A percentile compares a stretch with the other conserved stretches of the same genome.
Conservation (phyloP, 2,797 vertebrate genomes). For the Dendrocincla fuliginosa region DNA sequence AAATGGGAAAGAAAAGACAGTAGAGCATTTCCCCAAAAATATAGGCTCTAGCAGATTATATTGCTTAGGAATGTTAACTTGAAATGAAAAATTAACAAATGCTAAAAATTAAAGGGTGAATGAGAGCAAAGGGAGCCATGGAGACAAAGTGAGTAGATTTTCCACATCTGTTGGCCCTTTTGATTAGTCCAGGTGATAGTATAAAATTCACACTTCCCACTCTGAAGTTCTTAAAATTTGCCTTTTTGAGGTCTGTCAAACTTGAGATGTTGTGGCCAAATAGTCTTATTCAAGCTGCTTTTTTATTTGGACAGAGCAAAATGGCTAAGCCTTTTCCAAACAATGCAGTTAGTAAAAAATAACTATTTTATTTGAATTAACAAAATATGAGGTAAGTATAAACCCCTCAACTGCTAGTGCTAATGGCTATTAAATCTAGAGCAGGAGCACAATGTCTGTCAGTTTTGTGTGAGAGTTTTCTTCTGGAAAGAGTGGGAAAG, state of each 20-base stretch:
- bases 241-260: not conserved
- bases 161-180: not conserved
- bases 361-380: not conserved
- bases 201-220: not conserved
- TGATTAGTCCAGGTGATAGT: not conserved
- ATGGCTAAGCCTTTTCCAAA: not conserved
- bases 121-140: not conserved
- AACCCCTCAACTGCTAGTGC: fast-evolving
- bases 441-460: not conserved
- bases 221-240: not conserved
- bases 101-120: not conserved
- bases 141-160: not conserved
- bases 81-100: not conserved
- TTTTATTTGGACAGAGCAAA: not conserved
- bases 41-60: not conserved
- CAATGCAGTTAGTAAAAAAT: not conserved
- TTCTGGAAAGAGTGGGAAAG: not conserved
- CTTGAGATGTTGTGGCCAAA: not conserved
- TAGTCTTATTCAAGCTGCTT: not conserved
- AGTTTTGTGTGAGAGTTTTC: not conserved
- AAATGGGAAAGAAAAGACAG: constrained; percentile 21
- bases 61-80: not conserved
- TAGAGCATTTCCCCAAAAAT: constrained; percentile 5
- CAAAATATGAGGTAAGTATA: not conserved
- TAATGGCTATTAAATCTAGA: not conserved